phyloP scores from a whole-genome alignment of 2,113 vertebrate species.

The Neopipo cinnamomea region DNA sequence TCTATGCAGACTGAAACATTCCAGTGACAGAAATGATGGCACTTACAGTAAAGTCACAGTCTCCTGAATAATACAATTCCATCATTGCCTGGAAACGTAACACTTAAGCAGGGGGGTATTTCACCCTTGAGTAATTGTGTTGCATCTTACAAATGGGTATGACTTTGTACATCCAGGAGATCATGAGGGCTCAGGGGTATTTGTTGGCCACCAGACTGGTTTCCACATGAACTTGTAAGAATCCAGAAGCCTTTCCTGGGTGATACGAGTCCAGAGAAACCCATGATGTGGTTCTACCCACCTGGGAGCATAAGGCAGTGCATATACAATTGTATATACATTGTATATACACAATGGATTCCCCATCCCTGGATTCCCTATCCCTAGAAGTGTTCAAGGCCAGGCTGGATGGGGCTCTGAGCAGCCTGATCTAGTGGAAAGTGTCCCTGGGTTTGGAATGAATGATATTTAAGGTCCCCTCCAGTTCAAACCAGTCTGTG shows the following conservation, averaged over 20 bases:
- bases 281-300: neutral
- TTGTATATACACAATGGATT: too few relatives aligned
- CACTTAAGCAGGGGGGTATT: neutral
- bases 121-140: neutral
- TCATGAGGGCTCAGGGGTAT: neutral
- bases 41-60: slow-evolving; percentile 15
- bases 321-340: too few relatives aligned
- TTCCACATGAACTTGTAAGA: neutral
- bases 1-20: neutral
- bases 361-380: neutral
- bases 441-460: neutral
- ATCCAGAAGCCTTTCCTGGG: neutral
- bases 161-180: neutral
- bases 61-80: neutral
- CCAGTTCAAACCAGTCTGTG: neutral
- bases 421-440: neutral
- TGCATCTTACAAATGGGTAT: neutral
- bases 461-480: neutral
- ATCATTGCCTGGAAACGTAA: slow-evolving; percentile 30
- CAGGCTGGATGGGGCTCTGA: neutral
- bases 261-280: neutral
- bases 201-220: neutral
- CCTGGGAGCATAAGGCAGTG: neutral
- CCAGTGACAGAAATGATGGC: neutral
- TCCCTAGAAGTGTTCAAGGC: neutral